Percentiles rank a stretch among this genome's conserved stretches.
phyloP scores from a whole-genome alignment of 2,797 vertebrate genomes.

The Ptychobarbus kaznakovi region DNA sequence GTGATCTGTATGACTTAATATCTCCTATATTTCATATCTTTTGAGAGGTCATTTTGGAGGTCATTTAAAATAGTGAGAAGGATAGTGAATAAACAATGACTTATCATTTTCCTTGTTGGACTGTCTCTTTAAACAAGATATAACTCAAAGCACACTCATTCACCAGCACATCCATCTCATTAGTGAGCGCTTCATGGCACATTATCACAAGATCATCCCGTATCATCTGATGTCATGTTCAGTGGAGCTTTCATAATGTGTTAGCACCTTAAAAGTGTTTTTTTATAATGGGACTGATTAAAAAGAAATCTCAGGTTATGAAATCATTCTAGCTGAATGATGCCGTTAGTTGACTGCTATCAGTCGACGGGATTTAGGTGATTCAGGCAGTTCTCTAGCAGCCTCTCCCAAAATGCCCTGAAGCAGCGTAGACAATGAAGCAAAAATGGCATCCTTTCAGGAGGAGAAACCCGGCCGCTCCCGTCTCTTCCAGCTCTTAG shows the following conservation, averaged over 20 bases:
- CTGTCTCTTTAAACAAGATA: slow-evolving; percentile 1
- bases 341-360: slow-evolving; percentile 46
- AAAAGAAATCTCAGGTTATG: slow-evolving; percentile 30
- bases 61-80: background rate
- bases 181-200: slow-evolving; percentile 23
- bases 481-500: slow-evolving; percentile 48
- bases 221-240: slow-evolving; percentile 31
- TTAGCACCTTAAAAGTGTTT: background rate
- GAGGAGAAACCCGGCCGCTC: slow-evolving; percentile 50
- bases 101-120: background rate
- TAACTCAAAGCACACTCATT: slow-evolving; percentile 15
- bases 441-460: slow-evolving; percentile 50
- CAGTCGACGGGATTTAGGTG: slow-evolving; percentile 52
- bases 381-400: slow-evolving; percentile 53
- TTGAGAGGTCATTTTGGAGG: background rate
- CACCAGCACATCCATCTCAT: slow-evolving; percentile 29
- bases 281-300: background rate
- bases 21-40: background rate
- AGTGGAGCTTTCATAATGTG: background rate
- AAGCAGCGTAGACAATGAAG: slow-evolving; percentile 57
- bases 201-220: slow-evolving; percentile 39
- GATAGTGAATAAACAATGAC: background rate
- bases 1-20: background rate
- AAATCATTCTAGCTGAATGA: slow-evolving; percentile 50
- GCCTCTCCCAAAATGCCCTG: slow-evolving; percentile 52